Conservation (phyloP, 2,888 invertebrate species). For the Thecocarcelia acutangulata region DNA sequence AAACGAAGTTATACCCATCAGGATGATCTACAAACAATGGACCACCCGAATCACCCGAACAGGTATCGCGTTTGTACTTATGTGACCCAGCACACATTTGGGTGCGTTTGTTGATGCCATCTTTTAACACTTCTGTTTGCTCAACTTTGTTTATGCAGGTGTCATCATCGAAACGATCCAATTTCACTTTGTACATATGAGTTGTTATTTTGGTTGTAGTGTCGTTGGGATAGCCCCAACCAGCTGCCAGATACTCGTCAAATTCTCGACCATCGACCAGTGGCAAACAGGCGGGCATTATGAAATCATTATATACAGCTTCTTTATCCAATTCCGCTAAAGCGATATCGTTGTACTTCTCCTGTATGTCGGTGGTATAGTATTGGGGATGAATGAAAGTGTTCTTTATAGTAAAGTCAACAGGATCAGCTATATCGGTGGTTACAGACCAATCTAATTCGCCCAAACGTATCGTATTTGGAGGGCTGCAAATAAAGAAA, state of each 20-base stretch:
- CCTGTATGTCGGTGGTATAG: slow-evolving; percentile 74
- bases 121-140: slow-evolving; percentile 60
- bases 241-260: slow-evolving; percentile 79
- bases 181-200: slow-evolving; percentile 82
- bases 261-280: slow-evolving; percentile 72
- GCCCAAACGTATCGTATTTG: slow-evolving; percentile 77
- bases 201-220: slow-evolving; percentile 73
- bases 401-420: slow-evolving; percentile 76
- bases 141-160: slow-evolving; percentile 79
- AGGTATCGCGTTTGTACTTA: slow-evolving; percentile 82
- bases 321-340: slow-evolving; percentile 81
- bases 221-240: slow-evolving; percentile 82
- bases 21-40: slow-evolving; percentile 82
- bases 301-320: slow-evolving; percentile 78
- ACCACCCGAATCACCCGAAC: slow-evolving; percentile 86
- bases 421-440: slow-evolving; percentile 75
- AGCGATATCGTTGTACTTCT: slow-evolving; percentile 83
- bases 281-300: slow-evolving; percentile 82
- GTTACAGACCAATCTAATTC: slow-evolving; percentile 77
- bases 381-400: slow-evolving; percentile 81
- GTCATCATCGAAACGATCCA: slow-evolving; percentile 79
- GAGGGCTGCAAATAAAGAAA: slow-evolving; percentile 63
- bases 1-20: slow-evolving; percentile 82
- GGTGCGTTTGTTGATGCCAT: slow-evolving; percentile 78
- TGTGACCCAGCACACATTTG: slow-evolving; percentile 84